phyloP scores from a whole-genome alignment of 2,888 invertebrate genomes.

The Merodon equestris region DNA sequence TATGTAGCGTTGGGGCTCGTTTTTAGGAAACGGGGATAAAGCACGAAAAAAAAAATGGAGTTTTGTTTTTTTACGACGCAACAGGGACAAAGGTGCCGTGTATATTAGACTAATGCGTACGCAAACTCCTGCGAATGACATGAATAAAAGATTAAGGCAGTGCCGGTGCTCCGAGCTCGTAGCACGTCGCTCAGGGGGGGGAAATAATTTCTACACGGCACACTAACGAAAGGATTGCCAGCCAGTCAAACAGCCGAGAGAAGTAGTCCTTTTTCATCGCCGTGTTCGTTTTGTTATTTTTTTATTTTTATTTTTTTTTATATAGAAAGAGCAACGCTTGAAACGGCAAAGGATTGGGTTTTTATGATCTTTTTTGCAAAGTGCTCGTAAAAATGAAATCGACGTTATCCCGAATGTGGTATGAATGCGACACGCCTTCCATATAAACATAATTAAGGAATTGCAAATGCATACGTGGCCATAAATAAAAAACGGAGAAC shows the following conservation, averaged over 20 bases:
- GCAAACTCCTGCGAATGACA: constrained; percentile 10
- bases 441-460: too few species aligned
- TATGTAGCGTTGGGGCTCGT: constrained; percentile 11
- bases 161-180: constrained; percentile 11
- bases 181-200: constrained; percentile 21
- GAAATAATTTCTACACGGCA: too few species aligned
- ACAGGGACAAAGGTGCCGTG: neutral
- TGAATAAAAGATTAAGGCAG: constrained; percentile 45
- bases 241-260: too few species aligned
- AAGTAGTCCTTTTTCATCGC: too few species aligned
- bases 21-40: too few species aligned
- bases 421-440: too few species aligned
- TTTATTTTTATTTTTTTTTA: neutral
- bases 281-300: constrained; percentile 1
- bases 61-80: constrained; percentile 17
- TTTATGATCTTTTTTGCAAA: too few species aligned
- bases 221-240: too few species aligned
- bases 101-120: constrained; percentile 30
- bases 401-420: constrained; percentile 20
- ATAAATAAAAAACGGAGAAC: too few species aligned
- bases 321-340: neutral
- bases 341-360: constrained; percentile 7
- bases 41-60: constrained; percentile 4
- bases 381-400: constrained; percentile 26
- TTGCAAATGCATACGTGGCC: too few species aligned